A percentile compares a stretch with the other conserved stretches of the same genome.
Evolutionary conservation across 2,797 vertebrate species (phyloP).

Genomic region (Helostoma temminkii): DNA sequence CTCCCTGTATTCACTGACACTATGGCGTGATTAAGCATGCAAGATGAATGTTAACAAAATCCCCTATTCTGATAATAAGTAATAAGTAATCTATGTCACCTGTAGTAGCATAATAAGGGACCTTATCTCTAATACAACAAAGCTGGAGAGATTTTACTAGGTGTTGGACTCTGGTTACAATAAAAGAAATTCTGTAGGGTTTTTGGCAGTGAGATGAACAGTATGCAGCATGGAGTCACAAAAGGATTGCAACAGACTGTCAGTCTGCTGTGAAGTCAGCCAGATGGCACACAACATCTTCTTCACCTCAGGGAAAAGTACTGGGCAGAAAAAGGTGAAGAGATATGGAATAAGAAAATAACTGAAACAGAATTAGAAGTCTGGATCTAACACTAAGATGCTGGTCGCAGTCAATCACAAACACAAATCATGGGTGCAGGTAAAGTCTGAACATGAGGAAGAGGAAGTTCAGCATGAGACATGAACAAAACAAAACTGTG

Average conservation of each 20-base stretch:
- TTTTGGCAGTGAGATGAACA: constrained; percentile 53
- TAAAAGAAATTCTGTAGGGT: constrained; percentile 43
- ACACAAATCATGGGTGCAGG: constrained; percentile 28
- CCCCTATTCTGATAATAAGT: constrained; percentile 31
- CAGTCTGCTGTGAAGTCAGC: constrained; percentile 79
- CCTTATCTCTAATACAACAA: constrained; percentile 7
- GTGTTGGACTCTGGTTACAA: constrained; percentile 32
- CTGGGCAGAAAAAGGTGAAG: constrained; percentile 64
- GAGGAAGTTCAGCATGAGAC: constrained; percentile 55
- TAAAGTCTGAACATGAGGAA: constrained; percentile 37
- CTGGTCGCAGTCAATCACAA: constrained; percentile 48
- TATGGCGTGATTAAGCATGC: constrained; percentile 70
- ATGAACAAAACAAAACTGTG: constrained; percentile 70
- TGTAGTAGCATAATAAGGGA: constrained; percentile 9
- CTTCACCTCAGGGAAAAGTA: constrained; percentile 74
- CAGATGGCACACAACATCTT: constrained; percentile 83
- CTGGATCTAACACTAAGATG: constrained; percentile 39
- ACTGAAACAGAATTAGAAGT: constrained; percentile 54
- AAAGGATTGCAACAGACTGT: constrained; percentile 70
- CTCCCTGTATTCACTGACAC: constrained; percentile 57
- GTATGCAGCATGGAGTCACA: constrained; percentile 60
- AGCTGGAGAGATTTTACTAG: constrained; percentile 5
- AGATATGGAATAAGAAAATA: constrained; percentile 4
- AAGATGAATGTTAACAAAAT: constrained; percentile 47
- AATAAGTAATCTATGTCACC: constrained; percentile 24